phyloP scores from a whole-genome alignment of 64 coral and sea anemone species.

The Montipora cactus region DNA sequence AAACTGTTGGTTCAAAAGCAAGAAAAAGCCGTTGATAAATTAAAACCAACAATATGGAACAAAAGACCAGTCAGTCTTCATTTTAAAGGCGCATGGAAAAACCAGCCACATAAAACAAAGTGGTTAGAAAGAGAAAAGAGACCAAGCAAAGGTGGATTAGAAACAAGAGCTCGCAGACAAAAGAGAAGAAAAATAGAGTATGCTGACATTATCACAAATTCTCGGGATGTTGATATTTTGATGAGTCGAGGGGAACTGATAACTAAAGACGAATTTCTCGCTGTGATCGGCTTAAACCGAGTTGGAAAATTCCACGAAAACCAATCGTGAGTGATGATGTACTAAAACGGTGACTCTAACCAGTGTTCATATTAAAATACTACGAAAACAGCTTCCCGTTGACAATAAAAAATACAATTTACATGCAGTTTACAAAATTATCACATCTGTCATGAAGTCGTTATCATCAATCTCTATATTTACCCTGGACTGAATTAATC shows the following conservation, averaged over 20 bases:
- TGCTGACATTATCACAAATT: background rate
- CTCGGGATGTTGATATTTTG: conserved; percentile 16
- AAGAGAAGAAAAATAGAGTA: background rate
- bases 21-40: conserved; percentile 27
- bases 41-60: background rate
- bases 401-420: too few relatives aligned
- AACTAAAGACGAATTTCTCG: conserved; percentile 16
- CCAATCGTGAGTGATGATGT: background rate
- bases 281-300: background rate
- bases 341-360: background rate
- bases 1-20: conserved; percentile 18
- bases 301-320: conserved; percentile 6
- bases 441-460: too few relatives aligned
- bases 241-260: conserved; percentile 37
- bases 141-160: background rate
- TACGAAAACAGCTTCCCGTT: too few relatives aligned
- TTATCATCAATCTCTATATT: too few relatives aligned
- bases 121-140: background rate
- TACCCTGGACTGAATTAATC: too few relatives aligned
- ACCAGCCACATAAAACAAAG: background rate
- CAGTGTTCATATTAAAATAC: background rate
- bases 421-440: too few relatives aligned
- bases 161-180: background rate
- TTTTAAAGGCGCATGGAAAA: background rate
- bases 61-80: background rate